Conservation (phyloP, 2,888 invertebrate species). For the Elysia crispata region DNA sequence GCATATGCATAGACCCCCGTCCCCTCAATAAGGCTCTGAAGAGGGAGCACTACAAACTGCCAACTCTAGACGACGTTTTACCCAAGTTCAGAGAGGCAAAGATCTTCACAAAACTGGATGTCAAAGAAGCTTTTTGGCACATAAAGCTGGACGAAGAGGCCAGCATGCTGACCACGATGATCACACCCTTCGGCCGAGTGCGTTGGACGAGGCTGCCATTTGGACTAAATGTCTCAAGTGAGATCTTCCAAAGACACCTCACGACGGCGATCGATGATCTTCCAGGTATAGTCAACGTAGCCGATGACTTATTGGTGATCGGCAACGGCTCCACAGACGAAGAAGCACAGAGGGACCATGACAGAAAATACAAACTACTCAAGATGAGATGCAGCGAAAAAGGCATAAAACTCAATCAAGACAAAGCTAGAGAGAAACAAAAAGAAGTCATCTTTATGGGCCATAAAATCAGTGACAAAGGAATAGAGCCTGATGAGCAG, state of each 20-base stretch:
- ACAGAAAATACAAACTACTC: slow-evolving; percentile 39
- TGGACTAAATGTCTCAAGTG: slow-evolving; percentile 31
- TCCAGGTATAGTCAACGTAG: slow-evolving; percentile 48
- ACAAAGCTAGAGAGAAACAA: slow-evolving; percentile 27
- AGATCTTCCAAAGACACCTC: slow-evolving; percentile 52
- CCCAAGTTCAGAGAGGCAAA: slow-evolving; percentile 54
- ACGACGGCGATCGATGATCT: slow-evolving; percentile 50
- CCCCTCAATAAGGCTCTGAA: slow-evolving; percentile 52
- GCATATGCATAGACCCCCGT: slow-evolving; percentile 52
- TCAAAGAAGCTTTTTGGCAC: slow-evolving; percentile 57
- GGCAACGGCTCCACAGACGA: slow-evolving; percentile 50
- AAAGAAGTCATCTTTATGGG: slow-evolving; percentile 51
- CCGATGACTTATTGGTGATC: slow-evolving; percentile 54
- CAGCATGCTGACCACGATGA: slow-evolving; percentile 53
- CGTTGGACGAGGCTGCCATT: slow-evolving; percentile 47
- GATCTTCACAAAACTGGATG: slow-evolving; percentile 56
- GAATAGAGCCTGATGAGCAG: slow-evolving; percentile 48
- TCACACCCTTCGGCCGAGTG: slow-evolving; percentile 57
- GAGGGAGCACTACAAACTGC: slow-evolving; percentile 52
- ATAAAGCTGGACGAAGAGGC: slow-evolving; percentile 52
- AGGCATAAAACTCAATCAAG: slow-evolving; percentile 52
- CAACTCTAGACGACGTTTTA: slow-evolving; percentile 57
- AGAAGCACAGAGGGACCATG: slow-evolving; percentile 47
- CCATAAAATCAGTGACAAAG: slow-evolving; percentile 51
- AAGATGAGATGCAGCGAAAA: slow-evolving; percentile 24